A percentile compares a stretch with the other conserved stretches of the same genome.
phyloP scores from a whole-genome alignment of 2,797 vertebrate species.

The Sebastes paucispinis region DNA sequence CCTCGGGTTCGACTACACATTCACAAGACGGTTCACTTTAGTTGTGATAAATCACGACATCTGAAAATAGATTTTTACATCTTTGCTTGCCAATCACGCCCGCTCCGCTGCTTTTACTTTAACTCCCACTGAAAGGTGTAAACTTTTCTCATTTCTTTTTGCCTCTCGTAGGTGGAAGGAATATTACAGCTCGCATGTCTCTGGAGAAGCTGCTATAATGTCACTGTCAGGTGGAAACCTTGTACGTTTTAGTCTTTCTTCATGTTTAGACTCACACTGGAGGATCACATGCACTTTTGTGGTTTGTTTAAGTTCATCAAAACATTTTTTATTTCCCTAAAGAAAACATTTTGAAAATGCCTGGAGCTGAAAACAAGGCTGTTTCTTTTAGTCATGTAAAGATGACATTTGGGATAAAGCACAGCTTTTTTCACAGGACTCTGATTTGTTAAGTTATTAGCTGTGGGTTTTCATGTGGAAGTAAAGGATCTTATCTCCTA shows the following conservation, averaged over 20 bases:
- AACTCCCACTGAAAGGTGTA: slow-evolving; percentile 21
- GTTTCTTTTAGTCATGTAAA: neutral
- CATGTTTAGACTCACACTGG: neutral
- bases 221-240: neutral
- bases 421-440: neutral
- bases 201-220: neutral
- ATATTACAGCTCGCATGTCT: slow-evolving; percentile 1
- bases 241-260: neutral
- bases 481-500: neutral
- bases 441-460: neutral
- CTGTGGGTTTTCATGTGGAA: neutral
- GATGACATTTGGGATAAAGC: neutral
- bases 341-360: neutral
- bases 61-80: slow-evolving; percentile 48
- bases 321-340: neutral
- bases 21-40: slow-evolving; percentile 18
- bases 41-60: slow-evolving; percentile 38
- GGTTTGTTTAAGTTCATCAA: neutral
- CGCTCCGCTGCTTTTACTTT: slow-evolving; percentile 16
- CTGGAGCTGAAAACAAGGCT: neutral
- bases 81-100: slow-evolving; percentile 33
- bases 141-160: slow-evolving; percentile 24
- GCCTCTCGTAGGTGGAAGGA: slow-evolving; percentile 10
- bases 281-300: neutral
- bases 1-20: slow-evolving; percentile 19